phyloP scores from a whole-genome alignment of 2,888 invertebrate genomes.

The Fragum sueziense region DNA sequence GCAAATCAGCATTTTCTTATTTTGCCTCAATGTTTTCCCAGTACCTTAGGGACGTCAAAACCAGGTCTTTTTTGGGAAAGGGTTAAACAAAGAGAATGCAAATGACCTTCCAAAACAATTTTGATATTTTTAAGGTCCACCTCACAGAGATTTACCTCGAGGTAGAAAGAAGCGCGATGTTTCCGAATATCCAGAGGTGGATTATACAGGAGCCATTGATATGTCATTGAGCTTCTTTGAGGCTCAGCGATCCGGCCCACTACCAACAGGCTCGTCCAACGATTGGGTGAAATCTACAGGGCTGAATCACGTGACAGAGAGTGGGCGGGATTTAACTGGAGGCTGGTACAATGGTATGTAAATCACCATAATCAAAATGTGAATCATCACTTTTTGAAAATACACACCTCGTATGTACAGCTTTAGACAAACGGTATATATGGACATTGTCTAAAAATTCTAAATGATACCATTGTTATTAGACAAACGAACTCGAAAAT shows the following conservation, averaged over 20 bases:
- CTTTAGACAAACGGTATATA: background rate
- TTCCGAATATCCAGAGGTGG: background rate
- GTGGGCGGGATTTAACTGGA: slow-evolving; percentile 38
- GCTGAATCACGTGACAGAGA: slow-evolving; percentile 14
- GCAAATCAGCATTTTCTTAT: too few species aligned
- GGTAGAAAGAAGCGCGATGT: background rate
- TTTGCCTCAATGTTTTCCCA: too few species aligned
- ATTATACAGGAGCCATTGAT: slow-evolving; percentile 21
- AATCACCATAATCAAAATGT: background rate
- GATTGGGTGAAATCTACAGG: slow-evolving; percentile 26
- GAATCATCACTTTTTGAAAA: background rate
- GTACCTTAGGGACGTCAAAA: too few species aligned
- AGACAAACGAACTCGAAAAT: background rate
- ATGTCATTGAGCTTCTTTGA: slow-evolving; percentile 32
- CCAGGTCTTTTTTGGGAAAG: background rate
- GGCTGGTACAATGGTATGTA: slow-evolving; percentile 49
- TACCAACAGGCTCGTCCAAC: background rate
- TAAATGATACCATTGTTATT: background rate
- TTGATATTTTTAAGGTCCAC: slow-evolving; percentile 1
- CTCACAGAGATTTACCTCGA: background rate
- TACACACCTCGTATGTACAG: background rate
- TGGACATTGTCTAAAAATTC: background rate
- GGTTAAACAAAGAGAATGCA: background rate
- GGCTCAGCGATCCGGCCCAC: slow-evolving; percentile 30
- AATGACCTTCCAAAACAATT: too few species aligned